A percentile compares a stretch with the other conserved stretches of the same genome.
Conservation (phyloP, 1,140 invertebrate species). For the Nephotettix cincticeps region DNA sequence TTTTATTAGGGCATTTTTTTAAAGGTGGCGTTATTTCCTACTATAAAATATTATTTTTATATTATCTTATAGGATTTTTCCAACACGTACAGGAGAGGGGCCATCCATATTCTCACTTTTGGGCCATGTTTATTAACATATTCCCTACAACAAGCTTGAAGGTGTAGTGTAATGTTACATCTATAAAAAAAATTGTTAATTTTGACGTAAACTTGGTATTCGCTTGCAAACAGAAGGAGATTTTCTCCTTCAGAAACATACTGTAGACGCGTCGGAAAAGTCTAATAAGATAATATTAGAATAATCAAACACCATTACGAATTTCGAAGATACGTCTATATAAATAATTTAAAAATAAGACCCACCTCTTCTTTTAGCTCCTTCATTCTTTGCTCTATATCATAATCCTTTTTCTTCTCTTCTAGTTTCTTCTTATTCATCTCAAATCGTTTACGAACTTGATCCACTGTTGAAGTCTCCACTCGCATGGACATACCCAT, state of each 20-base stretch:
- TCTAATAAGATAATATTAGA: not conserved
- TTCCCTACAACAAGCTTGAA: no score
- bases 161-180: not conserved
- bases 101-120: no score
- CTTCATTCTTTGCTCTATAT: constrained; percentile 85
- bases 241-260: not conserved
- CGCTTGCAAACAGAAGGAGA: not conserved
- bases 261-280: not conserved
- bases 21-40: no score
- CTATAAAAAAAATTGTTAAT: not conserved
- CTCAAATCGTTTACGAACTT: constrained; percentile 93
- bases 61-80: no score
- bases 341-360: not conserved
- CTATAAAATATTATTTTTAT: no score
- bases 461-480: constrained; percentile 91
- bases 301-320: not conserved
- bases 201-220: not conserved
- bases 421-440: constrained; percentile 92
- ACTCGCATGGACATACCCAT: constrained; percentile 99
- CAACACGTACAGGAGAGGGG: no score
- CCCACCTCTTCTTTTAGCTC: constrained; percentile 91
- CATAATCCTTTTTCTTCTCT: constrained; percentile 96
- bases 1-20: no score
- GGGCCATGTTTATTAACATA: no score
- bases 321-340: not conserved